These are phyloP conservation scores for Hemichromis elongatus DNA, from an alignment of 2,113 vertebrate genomes.

Conservation along the genomic window DNA sequence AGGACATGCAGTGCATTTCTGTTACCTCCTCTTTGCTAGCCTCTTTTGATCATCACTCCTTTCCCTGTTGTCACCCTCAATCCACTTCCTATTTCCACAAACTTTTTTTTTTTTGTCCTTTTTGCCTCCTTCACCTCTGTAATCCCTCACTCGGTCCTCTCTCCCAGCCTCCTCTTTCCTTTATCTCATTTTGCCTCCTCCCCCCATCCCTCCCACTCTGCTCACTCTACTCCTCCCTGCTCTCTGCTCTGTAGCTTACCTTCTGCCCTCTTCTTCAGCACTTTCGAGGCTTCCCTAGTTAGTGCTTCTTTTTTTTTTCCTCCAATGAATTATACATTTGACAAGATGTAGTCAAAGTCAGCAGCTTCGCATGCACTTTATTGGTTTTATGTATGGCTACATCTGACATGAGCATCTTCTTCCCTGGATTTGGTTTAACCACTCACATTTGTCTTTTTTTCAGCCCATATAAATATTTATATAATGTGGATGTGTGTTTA, in stretches of 20 bases:
- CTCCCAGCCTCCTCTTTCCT: slow-evolving; percentile 4
- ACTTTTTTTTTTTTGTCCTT: slow-evolving; percentile 22
- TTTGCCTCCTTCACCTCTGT: slow-evolving; percentile 39
- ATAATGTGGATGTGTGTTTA: neutral
- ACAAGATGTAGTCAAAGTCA: slow-evolving; percentile 64
- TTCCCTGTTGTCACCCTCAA: slow-evolving; percentile 20
- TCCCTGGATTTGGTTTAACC: neutral
- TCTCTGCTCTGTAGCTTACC: slow-evolving; percentile 27
- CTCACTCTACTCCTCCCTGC: slow-evolving; percentile 11
- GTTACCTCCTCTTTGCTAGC: neutral
- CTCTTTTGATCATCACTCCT: slow-evolving; percentile 25
- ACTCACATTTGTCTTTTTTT: slow-evolving; percentile 10
- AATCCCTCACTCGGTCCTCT: slow-evolving; percentile 34
- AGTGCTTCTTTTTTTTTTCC: slow-evolving; percentile 31
- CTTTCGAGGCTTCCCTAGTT: slow-evolving; percentile 57
- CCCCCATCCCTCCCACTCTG: neutral
- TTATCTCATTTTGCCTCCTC: slow-evolving; percentile 26
- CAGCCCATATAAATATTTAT: slow-evolving; percentile 36
- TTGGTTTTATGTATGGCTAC: slow-evolving; percentile 27
- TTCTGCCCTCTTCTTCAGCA: slow-evolving; percentile 41
- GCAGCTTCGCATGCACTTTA: slow-evolving; percentile 27
- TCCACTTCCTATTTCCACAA: slow-evolving; percentile 40
- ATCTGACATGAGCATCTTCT: slow-evolving; percentile 6
- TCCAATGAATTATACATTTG: slow-evolving; percentile 69
- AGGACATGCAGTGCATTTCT: neutral